Conservation (phyloP, 2,797 vertebrate genomes). For the Orientallactaga sibirica region DNA sequence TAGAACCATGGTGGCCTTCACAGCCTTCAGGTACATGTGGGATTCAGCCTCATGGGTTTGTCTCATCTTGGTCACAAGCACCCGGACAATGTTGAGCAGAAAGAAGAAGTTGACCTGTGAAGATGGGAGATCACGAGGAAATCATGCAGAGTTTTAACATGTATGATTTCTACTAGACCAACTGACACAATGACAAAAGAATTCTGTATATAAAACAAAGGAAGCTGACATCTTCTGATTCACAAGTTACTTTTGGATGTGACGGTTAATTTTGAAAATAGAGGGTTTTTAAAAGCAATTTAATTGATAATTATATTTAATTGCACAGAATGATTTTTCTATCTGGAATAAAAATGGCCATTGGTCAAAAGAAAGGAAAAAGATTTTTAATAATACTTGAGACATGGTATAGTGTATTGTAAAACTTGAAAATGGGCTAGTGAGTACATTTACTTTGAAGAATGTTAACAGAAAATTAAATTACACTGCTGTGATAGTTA, state of each 20-base stretch:
- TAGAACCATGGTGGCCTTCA: slow-evolving; percentile 96
- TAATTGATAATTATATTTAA: slow-evolving; percentile 40
- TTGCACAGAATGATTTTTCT: not conserved
- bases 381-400: not conserved
- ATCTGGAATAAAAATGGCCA: slow-evolving; percentile 10
- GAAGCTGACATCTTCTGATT: not conserved
- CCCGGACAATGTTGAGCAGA: slow-evolving; percentile 97
- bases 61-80: slow-evolving; percentile 96
- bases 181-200: not conserved
- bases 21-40: slow-evolving; percentile 99
- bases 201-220: not conserved
- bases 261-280: slow-evolving; percentile 40
- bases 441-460: not conserved
- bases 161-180: not conserved
- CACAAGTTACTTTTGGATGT: not conserved
- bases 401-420: not conserved
- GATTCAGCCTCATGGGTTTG: slow-evolving; percentile 95
- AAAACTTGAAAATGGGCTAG: too few relatives aligned
- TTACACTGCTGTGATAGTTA: not conserved
- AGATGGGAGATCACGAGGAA: not conserved
- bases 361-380: not conserved
- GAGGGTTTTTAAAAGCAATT: not conserved
- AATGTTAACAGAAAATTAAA: not conserved
- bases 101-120: slow-evolving; percentile 98
- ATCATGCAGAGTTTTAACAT: not conserved